Percentiles rank a stretch among this genome's conserved stretches.
Evolutionary conservation across 1,140 invertebrate genomes (phyloP).

Genomic region (Scaptomyza graminum): DNA sequence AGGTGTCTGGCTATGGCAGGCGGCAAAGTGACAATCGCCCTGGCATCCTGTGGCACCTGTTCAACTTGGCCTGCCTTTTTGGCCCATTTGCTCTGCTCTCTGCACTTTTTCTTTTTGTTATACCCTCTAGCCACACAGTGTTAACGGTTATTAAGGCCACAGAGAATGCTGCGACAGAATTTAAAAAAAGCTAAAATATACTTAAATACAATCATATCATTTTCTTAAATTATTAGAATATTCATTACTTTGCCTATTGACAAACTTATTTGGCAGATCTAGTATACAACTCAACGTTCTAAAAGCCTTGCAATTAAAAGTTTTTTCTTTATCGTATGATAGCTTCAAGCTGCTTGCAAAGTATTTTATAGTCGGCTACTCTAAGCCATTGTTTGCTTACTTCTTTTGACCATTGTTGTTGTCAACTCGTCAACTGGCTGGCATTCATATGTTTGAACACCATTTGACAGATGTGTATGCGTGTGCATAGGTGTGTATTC

Average conservation of each 20-base stretch:
- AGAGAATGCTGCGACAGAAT: neutral
- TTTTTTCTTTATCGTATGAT: neutral
- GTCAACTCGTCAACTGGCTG: conserved; percentile 11
- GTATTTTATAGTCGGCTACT: conserved; percentile 5
- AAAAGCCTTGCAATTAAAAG: too few species aligned
- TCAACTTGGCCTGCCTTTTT: conserved; percentile 36
- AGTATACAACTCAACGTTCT: too few species aligned
- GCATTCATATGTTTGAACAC: conserved; percentile 38
- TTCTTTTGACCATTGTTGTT: conserved; percentile 32
- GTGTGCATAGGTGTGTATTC: neutral
- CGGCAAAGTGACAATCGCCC: conserved; percentile 69
- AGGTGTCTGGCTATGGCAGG: conserved; percentile 34
- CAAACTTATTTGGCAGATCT: too few species aligned
- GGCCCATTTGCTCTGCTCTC: conserved; percentile 31
- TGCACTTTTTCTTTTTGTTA: conserved; percentile 10
- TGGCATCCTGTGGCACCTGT: conserved; percentile 42
- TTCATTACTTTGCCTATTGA: too few species aligned
- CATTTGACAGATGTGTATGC: conserved; percentile 24
- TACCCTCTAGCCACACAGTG: neutral
- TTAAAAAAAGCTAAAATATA: too few species aligned
- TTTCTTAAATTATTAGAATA: too few species aligned
- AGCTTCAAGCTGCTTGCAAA: neutral
- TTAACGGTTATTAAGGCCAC: too few species aligned
- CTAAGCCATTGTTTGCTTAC: neutral
- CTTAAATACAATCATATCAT: too few species aligned